Percentiles rank a stretch among this genome's conserved stretches.
Conservation (phyloP, 2,888 invertebrate species). For the Schizaphis graminum region DNA sequence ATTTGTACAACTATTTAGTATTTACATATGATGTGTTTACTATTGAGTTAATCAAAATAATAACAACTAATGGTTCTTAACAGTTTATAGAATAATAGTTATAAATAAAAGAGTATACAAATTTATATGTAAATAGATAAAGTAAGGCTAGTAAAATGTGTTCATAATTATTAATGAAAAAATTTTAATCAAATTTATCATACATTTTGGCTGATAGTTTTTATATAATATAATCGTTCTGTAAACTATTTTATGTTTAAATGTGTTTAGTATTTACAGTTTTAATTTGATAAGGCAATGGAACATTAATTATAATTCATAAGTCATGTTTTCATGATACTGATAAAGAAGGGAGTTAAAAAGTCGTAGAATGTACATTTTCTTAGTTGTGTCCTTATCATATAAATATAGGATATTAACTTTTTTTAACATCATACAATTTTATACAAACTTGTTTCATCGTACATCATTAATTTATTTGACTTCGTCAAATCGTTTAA, state of each 20-base stretch:
- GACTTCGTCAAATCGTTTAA: slow-evolving; percentile 40
- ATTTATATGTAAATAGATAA: not conserved
- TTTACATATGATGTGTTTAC: too few relatives aligned
- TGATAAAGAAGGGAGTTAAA: not conserved
- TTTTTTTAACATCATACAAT: not conserved
- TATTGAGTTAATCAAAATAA: too few relatives aligned
- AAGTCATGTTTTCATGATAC: not conserved
- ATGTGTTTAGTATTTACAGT: not conserved
- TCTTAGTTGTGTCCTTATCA: not conserved
- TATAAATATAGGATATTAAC: not conserved
- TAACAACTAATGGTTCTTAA: too few relatives aligned
- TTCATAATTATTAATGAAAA: not conserved
- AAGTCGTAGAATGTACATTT: not conserved
- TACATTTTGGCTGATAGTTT: not conserved
- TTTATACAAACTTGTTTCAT: slow-evolving; percentile 1
- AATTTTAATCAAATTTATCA: not conserved
- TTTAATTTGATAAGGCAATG: not conserved
- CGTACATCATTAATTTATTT: slow-evolving; percentile 23
- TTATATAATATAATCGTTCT: not conserved
- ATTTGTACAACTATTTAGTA: too few relatives aligned
- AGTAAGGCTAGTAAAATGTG: not conserved
- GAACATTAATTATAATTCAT: not conserved
- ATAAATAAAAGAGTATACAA: not conserved
- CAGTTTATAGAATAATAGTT: too few relatives aligned
- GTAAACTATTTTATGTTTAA: not conserved